Evolutionary conservation across 2,888 invertebrate species (phyloP), one percentile per base, ranked within the genome.

Genomic region (Chrysolina haemoptera): DNA sequence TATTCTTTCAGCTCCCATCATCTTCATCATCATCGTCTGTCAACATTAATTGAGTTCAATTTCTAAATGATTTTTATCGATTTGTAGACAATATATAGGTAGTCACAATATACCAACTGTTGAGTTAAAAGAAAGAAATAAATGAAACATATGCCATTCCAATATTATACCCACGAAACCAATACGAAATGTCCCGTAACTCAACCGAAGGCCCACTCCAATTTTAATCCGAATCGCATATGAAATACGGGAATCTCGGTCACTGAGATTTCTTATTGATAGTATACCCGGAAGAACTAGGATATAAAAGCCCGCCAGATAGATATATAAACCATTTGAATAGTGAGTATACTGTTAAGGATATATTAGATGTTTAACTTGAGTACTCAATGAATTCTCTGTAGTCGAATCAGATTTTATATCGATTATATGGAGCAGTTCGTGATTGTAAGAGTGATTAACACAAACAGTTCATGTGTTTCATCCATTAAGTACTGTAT

Each of bases 301-400:
- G 66, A 64, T 70, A 74, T 75, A 75, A 75, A 76, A 76, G 62
- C 74, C 62, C 66, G 70, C 68, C 68, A 50, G 68, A 64, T 59
- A 70, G 68, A 74, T 68, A 76, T 68, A 76, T 76, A 74, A 76
- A 72, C 76, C 72, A 76, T 76, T 70, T 74, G 72, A 76, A 76
- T 76, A 75, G 76, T 75, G 65, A 70, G 64, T 67, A 73, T 73
- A 74, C 72, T 76, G 74, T 76, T 53, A 53, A 53, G 11, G 53
- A 53, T 53, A 48, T 48, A 53, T 53, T 18, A 53, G 50, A 53
- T 53, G 50, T 12, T n/a, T 27, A 35, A 35, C 35, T 35, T 8
- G n/a, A 53, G 20, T 11, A 20, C 53, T 53, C 18, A 53, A 53
- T 53, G 53, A 53, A 53, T 53, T 20, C 53, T 18, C 20, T 53